Evolutionary conservation across 2,113 vertebrate species (phyloP), one percentile per base, ranked within the genome.

Genomic region (Zosterops japonicus): DNA sequence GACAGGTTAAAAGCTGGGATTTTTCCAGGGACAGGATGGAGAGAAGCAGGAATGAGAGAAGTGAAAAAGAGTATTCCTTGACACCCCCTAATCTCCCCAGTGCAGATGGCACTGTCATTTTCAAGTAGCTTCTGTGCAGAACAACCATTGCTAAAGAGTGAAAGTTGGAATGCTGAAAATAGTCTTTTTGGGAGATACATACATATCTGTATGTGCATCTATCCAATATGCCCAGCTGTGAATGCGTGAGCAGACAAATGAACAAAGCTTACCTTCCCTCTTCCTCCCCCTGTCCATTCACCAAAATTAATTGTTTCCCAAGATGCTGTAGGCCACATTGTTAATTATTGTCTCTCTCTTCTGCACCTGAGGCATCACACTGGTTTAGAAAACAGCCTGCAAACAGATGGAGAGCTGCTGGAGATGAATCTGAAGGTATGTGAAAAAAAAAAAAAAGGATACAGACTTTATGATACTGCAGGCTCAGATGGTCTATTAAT

Each of bases 391-490:
- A 95, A 94, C 95, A 95, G 93, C 36, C 93, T 78, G 89, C 46
- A 95, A 96, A 95, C 95, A 97, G 95, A 97, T 95, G 95, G 95
- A 94, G 88, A 95, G 83, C 96, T 97, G 94, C 86, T 97, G 94
- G 94, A 95, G 95, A 80, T 93, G 69, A 92, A 95, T 65, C 92
- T 74, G 80, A 91, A 95, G 94, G 94, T 96, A 95, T 39, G 65
- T 79, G 69, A 88, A 91, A 96, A 90, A 94, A 60, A 60, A 49
- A 44, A 59, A 67, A 57, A 87, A 20, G 8, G 61, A 83, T 67
- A 56, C 39, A 74, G 80, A 89, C 57, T 83, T 94, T 87, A 90
- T 56, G 69, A 60, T 74, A 72, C 49, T 47, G 63, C 83, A 95
- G 83, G 84, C 61, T 94, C 89, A 84, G 86, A 94, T 74, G 80